Percentiles rank a stretch among this genome's conserved stretches.
Conservation (phyloP, 35 echinoderm and acorn worm genomes). For the Ptychodera flava region DNA sequence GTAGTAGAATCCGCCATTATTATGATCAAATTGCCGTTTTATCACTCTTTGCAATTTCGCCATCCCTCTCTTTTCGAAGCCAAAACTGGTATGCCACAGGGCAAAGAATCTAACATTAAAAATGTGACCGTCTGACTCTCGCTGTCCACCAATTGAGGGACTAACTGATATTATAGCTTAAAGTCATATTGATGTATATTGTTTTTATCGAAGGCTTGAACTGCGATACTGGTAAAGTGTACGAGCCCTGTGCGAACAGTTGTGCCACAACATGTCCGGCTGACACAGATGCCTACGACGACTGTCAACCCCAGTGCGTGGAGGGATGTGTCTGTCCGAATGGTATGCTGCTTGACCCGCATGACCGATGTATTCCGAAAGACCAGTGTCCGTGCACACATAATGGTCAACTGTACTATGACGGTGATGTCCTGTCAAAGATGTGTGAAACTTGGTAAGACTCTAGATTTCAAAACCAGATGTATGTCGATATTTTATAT, state of each 20-base stretch:
- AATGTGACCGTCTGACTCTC: too few species aligned
- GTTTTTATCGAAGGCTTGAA: neutral
- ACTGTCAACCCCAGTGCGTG: slow-evolving; percentile 51
- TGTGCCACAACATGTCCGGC: neutral
- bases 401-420: slow-evolving; percentile 2
- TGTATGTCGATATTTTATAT: neutral
- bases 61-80: too few species aligned
- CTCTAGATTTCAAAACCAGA: neutral
- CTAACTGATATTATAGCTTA: too few species aligned
- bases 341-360: slow-evolving; percentile 18
- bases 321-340: slow-evolving; percentile 71
- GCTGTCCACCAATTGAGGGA: too few species aligned
- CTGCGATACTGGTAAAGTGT: neutral
- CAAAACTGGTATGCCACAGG: too few species aligned
- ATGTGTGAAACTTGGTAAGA: slow-evolving; percentile 71
- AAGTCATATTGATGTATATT: too few species aligned
- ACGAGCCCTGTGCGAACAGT: neutral
- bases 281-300: neutral
- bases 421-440: slow-evolving; percentile 15
- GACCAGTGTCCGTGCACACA: slow-evolving; percentile 33
- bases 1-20: too few species aligned
- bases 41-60: too few species aligned
- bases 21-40: too few species aligned
- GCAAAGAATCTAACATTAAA: too few species aligned
- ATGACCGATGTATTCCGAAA: slow-evolving; percentile 35